Percentiles rank a stretch among this genome's conserved stretches.
phyloP scores from a whole-genome alignment of 1,140 invertebrate species.

The Pentalonia nigronervosa region DNA sequence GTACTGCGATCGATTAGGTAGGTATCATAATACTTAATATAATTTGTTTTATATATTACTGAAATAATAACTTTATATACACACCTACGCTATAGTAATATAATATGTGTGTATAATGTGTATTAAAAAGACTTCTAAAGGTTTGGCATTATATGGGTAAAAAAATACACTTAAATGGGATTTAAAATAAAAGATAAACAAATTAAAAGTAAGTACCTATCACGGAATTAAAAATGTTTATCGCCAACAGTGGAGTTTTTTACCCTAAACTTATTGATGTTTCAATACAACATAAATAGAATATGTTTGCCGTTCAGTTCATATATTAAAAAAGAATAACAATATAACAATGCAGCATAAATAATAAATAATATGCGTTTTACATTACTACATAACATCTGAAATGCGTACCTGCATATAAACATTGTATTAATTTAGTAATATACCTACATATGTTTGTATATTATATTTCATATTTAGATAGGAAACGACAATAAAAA shows the following conservation, averaged over 20 bases:
- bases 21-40: not conserved
- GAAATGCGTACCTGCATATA: not conserved
- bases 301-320: not conserved
- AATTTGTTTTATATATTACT: not conserved
- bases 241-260: not conserved
- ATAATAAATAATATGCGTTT: not conserved
- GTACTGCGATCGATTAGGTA: not conserved
- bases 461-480: not conserved
- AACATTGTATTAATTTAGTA: not conserved
- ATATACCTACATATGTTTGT: not conserved
- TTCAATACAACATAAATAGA: not conserved
- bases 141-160: not conserved
- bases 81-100: not conserved
- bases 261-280: not conserved
- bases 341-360: not conserved
- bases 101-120: not conserved
- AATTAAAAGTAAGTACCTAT: not conserved
- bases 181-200: constrained; percentile 5
- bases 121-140: not conserved
- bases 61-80: not conserved
- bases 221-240: not conserved
- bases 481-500: not conserved
- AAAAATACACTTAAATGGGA: not conserved
- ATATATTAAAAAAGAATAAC: not conserved
- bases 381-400: not conserved